These are phyloP conservation scores for Eudemis profundana DNA, from an alignment of 2,888 invertebrate genomes.

Conservation along the genomic window DNA sequence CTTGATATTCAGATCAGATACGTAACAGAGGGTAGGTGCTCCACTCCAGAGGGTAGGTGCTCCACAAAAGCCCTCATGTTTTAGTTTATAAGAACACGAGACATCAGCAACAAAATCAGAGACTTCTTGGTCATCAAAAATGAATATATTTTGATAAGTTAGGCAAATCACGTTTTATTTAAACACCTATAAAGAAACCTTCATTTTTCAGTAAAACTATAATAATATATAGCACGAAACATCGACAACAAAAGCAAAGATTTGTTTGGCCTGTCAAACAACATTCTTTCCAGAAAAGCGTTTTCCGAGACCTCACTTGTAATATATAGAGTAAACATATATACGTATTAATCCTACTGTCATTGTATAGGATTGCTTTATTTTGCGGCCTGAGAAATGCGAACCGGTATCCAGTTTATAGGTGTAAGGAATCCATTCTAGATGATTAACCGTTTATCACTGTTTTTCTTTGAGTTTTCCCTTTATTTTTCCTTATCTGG, in stretches of 20 bases:
- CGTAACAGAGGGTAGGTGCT: not conserved
- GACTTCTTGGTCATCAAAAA: too few relatives aligned
- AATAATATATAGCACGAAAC: conserved; percentile 21
- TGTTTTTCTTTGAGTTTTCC: conserved; percentile 57
- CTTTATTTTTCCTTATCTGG: conserved; percentile 48
- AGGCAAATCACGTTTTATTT: too few relatives aligned
- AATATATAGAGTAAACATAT: conserved; percentile 63
- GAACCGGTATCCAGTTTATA: conserved; percentile 61
- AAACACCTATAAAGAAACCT: too few relatives aligned
- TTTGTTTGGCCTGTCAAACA: not conserved
- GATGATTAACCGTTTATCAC: conserved; percentile 67
- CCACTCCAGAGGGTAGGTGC: too few relatives aligned
- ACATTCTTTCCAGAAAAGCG: conserved; percentile 7
- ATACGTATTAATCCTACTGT: conserved; percentile 64
- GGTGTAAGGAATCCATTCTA: conserved; percentile 64
- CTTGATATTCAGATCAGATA: conserved; percentile 25
- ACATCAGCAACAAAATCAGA: too few relatives aligned
- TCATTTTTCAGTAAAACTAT: conserved; percentile 20
- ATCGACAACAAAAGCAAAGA: conserved; percentile 22
- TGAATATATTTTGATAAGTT: too few relatives aligned
- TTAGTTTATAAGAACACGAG: too few relatives aligned
- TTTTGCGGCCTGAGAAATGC: conserved; percentile 61
- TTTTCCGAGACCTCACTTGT: conserved; percentile 52
- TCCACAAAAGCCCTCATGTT: too few relatives aligned
- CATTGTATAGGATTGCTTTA: conserved; percentile 59